A percentile compares a stretch with the other conserved stretches of the same genome.
phyloP scores from a whole-genome alignment of 2,113 vertebrate species.

The Pelecanus crispus region DNA sequence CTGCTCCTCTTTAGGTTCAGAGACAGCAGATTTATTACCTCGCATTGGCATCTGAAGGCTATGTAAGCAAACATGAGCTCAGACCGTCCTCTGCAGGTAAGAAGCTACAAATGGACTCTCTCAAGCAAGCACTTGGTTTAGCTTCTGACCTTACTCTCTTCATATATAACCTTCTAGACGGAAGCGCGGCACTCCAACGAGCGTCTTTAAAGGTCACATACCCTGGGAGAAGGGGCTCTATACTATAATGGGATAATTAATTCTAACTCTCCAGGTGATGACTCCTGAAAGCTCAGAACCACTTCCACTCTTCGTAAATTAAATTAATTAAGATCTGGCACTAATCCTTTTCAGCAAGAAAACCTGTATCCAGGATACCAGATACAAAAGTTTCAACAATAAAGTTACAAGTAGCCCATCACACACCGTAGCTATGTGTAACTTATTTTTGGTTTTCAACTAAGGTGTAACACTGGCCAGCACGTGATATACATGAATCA shows the following conservation, averaged over 20 bases:
- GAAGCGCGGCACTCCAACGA: rapidly evolving
- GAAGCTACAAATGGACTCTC: not conserved
- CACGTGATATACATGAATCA: rapidly evolving
- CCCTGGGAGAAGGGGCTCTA: not conserved
- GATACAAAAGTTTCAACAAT: not conserved
- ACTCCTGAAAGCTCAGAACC: not conserved
- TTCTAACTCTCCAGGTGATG: not conserved
- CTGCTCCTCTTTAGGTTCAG: not conserved
- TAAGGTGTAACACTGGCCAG: not conserved
- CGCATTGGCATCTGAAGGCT: not conserved
- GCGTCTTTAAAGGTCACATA: not conserved
- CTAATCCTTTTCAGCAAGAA: not conserved
- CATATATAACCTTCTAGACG: not conserved
- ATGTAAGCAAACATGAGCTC: not conserved
- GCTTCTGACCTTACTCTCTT: not conserved
- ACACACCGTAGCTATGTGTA: not conserved
- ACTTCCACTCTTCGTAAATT: not conserved
- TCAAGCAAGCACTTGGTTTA: not conserved
- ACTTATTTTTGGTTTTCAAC: not conserved
- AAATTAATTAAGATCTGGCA: not conserved
- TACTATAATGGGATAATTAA: not conserved
- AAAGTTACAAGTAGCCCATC: not conserved
- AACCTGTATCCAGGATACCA: not conserved
- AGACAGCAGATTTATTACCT: not conserved
- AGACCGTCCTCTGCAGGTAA: not conserved